phyloP scores from a whole-genome alignment of 1,140 invertebrate species.

The Calliopsis andreniformis region DNA sequence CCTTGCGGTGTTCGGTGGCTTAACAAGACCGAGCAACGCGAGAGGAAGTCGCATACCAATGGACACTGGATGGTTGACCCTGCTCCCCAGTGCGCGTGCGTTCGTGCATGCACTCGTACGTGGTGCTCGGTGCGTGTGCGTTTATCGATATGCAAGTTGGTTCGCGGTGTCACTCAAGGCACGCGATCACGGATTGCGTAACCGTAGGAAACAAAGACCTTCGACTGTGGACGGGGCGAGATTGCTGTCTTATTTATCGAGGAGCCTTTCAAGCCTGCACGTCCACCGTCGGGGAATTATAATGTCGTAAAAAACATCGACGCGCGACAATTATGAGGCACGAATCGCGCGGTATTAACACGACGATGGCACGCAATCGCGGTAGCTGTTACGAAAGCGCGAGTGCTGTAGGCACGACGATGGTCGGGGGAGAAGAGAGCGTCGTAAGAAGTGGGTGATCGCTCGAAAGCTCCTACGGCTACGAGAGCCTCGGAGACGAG shows the following conservation, averaged over 20 bases:
- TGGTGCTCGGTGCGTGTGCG: not conserved
- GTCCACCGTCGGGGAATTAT: not conserved
- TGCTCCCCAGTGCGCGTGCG: not conserved
- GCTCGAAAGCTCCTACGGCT: constrained; percentile 54
- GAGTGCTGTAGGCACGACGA: not conserved
- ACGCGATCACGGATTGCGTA: constrained; percentile 1
- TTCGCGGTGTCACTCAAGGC: not conserved
- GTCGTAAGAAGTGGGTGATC: constrained; percentile 53
- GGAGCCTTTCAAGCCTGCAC: not conserved
- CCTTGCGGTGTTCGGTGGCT: constrained; percentile 28
- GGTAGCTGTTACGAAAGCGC: constrained; percentile 2
- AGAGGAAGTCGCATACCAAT: constrained; percentile 34
- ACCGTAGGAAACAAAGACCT: constrained; percentile 9
- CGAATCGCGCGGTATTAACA: not conserved
- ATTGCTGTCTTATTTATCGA: not conserved
- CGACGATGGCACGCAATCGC: not conserved
- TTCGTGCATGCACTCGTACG: not conserved
- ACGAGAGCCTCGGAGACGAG: constrained; percentile 44
- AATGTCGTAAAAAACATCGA: constrained; percentile 5
- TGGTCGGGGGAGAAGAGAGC: constrained; percentile 34
- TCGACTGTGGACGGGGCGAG: not conserved
- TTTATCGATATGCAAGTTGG: not conserved
- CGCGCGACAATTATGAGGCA: not conserved
- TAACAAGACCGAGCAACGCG: constrained; percentile 31
- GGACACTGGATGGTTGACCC: constrained; percentile 33